Evolutionary conservation across 2,113 vertebrate genomes (phyloP), one percentile per base, ranked within the genome.

Genomic region (Lampris megalopsis): DNA sequence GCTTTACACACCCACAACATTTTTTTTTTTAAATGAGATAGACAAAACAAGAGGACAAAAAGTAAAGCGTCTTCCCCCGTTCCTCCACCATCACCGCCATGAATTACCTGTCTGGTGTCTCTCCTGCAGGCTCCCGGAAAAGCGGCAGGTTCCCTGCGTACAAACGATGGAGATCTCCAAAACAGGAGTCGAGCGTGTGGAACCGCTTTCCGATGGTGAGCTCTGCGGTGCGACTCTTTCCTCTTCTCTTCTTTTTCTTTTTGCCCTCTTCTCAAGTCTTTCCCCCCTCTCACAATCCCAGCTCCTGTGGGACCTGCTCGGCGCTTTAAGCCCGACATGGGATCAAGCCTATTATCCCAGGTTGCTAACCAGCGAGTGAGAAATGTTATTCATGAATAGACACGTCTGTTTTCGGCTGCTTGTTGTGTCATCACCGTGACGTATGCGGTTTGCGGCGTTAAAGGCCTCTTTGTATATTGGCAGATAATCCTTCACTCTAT

Each of bases 301-400:
- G 63, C 57, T 88, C 59, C 72, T 37, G 24, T 24, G 43, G 67
- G 67, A 79, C 65, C 83, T 71, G 71, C 79, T 64, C 61, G 45
- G 71, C 73, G 82, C 85, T 92, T 91, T 82, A 86, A 91, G 87
- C 81, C 9, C 68, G 77, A 85, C 88, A 84, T 86, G 63, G 90
- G 88, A 81, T 93, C 86, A 91, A 80, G 83, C 85, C 24, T 89
- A 54, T 89, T 84, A 86, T 72, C 84, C 84, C 77, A 79, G 86
- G 84, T 83, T 79, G 81, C 84, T 80, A 74, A 86, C 66, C 70
- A 77, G 57, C 81, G 63, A 45, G 79, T 63, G 69, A 87, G 71
- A 81, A 78, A 85, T 77, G 56, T 83, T 9, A 62, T 52, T 85
- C 59, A 81, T 93, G 90, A 93, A 92, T 89, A 78, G 71, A 83